Conservation (phyloP, 2,888 invertebrate species). For the Arrhopalites spinosus region DNA sequence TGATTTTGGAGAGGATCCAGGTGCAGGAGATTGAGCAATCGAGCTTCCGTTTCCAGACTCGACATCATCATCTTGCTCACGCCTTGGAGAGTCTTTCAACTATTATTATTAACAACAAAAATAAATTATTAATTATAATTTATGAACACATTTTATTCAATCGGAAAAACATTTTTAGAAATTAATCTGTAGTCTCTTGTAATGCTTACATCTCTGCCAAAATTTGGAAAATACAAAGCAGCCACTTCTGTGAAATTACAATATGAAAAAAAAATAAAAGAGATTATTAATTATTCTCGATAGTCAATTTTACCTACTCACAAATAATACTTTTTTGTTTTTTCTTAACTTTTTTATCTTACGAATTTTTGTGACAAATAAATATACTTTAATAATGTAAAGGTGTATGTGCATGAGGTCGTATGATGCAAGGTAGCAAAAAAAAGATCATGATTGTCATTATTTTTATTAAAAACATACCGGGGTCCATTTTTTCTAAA, state of each 20-base stretch:
- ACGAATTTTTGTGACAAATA: too few species aligned
- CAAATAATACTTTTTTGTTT: too few species aligned
- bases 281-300: too few species aligned
- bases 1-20: slow-evolving; percentile 53
- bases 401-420: too few species aligned
- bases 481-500: slow-evolving; percentile 86
- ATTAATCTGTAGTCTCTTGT: background rate
- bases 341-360: too few species aligned
- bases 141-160: background rate
- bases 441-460: too few species aligned
- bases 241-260: too few species aligned
- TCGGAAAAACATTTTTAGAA: background rate
- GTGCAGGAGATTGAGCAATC: slow-evolving; percentile 81
- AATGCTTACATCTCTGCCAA: slow-evolving; percentile 46
- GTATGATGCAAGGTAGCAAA: too few species aligned
- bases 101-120: background rate
- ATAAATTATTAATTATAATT: background rate
- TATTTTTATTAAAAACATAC: too few species aligned
- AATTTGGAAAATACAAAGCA: slow-evolving; percentile 77
- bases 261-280: too few species aligned
- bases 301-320: too few species aligned
- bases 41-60: slow-evolving; percentile 97
- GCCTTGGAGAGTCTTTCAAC: slow-evolving; percentile 25
- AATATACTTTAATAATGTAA: too few species aligned
- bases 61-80: slow-evolving; percentile 79